Conservation (phyloP, 1,140 invertebrate genomes). For the Sitophilus oryzae region DNA sequence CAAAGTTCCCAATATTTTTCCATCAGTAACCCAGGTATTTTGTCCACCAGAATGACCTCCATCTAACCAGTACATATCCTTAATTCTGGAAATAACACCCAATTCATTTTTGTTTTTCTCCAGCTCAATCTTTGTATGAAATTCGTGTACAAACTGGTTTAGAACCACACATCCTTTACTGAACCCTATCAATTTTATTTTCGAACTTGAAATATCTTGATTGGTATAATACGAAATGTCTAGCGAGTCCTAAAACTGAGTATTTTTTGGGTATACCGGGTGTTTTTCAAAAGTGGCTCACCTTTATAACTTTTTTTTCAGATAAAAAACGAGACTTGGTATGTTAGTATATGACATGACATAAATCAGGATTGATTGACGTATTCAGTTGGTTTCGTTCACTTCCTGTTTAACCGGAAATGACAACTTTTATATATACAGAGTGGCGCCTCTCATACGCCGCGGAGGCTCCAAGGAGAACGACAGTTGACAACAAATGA, state of each 20-base stretch:
- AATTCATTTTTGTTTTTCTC: constrained; percentile 49
- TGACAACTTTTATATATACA: too few relatives aligned
- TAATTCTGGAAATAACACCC: constrained; percentile 56
- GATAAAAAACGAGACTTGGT: too few relatives aligned
- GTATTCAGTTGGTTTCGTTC: too few relatives aligned
- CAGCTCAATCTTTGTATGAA: constrained; percentile 63
- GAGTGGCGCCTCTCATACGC: too few relatives aligned
- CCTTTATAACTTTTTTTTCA: too few relatives aligned
- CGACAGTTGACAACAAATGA: too few relatives aligned
- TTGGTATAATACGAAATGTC: constrained; percentile 30
- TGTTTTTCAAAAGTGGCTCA: not conserved
- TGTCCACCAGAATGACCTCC: constrained; percentile 77
- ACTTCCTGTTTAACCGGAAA: too few relatives aligned
- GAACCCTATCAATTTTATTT: constrained; percentile 70
- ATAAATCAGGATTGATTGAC: too few relatives aligned
- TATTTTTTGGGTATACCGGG: not conserved
- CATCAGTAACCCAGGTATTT: constrained; percentile 78
- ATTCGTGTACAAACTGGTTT: constrained; percentile 83
- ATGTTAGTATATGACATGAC: too few relatives aligned
- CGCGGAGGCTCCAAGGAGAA: too few relatives aligned
- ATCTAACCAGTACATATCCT: constrained; percentile 80
- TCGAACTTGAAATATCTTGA: constrained; percentile 45
- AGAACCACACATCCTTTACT: constrained; percentile 89
- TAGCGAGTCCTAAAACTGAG: not conserved
- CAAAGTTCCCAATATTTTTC: constrained; percentile 62